Percentiles rank a stretch among this genome's conserved stretches.
These are phyloP conservation scores for Alcedo quadribrachys DNA, from an alignment of 2,797 vertebrate species.

Conservation along the genomic window DNA sequence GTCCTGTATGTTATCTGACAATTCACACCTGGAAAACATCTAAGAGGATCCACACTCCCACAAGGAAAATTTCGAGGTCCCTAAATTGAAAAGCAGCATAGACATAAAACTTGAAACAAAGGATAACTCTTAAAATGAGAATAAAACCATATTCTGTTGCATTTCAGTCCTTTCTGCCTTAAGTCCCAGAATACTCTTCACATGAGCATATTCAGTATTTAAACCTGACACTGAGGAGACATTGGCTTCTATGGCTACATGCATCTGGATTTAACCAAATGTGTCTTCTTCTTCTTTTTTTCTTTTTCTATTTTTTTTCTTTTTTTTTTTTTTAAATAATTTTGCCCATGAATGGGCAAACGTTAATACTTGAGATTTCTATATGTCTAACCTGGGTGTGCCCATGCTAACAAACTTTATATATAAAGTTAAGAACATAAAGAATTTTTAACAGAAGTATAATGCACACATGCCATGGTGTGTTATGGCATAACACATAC, in stretches of 20 bases:
- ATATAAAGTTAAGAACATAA: neutral
- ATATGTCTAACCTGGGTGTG: accelerated
- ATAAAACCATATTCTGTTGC: neutral
- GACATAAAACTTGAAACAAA: neutral
- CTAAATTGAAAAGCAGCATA: neutral
- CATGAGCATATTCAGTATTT: neutral
- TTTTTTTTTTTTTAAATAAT: neutral
- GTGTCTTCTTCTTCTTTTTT: neutral
- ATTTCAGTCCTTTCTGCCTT: neutral
- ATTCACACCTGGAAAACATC: neutral
- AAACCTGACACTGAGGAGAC: neutral
- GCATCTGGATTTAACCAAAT: neutral
- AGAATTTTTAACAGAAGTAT: neutral
- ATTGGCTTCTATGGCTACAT: neutral
- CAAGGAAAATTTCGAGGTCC: neutral
- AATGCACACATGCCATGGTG: accelerated
- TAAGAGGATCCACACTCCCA: neutral
- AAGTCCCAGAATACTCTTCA: neutral
- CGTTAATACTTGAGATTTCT: neutral
- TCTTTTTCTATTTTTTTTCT: neutral
- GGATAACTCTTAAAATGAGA: neutral
- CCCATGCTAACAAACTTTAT: neutral
- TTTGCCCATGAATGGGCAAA: neutral
- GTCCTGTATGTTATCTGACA: neutral
- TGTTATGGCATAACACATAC: neutral